A percentile compares a stretch with the other conserved stretches of the same genome.
phyloP scores from a whole-genome alignment of 1,140 invertebrate genomes.

The Goniozus legneri region DNA sequence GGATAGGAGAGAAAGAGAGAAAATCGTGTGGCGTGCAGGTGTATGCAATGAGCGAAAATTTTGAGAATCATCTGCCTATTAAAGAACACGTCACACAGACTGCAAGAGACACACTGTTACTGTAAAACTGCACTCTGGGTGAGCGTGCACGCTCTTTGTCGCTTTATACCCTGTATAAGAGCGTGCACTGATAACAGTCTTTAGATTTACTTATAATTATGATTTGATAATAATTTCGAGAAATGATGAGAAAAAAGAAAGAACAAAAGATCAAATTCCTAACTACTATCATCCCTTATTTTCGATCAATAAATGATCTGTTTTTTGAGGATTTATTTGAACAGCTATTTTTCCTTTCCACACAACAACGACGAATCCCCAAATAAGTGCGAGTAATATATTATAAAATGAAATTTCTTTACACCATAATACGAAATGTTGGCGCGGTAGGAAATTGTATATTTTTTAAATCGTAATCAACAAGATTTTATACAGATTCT shows the following conservation, averaged over 20 bases:
- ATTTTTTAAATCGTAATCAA: too few species aligned
- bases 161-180: constrained; percentile 32
- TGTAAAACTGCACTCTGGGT: constrained; percentile 32
- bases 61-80: constrained; percentile 33
- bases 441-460: too few species aligned
- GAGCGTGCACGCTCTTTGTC: constrained; percentile 30
- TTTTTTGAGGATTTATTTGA: constrained; percentile 41
- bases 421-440: too few species aligned
- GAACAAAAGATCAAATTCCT: constrained; percentile 41
- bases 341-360: constrained; percentile 5
- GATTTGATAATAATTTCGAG: constrained; percentile 43
- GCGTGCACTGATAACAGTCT: constrained; percentile 38
- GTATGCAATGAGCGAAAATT: constrained; percentile 21
- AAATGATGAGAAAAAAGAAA: too few species aligned
- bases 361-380: constrained; percentile 14
- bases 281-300: constrained; percentile 47
- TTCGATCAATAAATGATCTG: constrained; percentile 48
- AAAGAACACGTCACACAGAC: constrained; percentile 35
- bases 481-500: too few species aligned
- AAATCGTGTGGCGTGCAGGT: constrained; percentile 21
- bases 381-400: constrained; percentile 10
- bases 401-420: too few species aligned
- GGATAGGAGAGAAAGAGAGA: constrained; percentile 19
- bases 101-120: constrained; percentile 37
- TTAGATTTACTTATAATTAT: constrained; percentile 43